Evolutionary conservation across 2,888 invertebrate genomes (phyloP).

Genomic region (Phymatocera aterrima): DNA sequence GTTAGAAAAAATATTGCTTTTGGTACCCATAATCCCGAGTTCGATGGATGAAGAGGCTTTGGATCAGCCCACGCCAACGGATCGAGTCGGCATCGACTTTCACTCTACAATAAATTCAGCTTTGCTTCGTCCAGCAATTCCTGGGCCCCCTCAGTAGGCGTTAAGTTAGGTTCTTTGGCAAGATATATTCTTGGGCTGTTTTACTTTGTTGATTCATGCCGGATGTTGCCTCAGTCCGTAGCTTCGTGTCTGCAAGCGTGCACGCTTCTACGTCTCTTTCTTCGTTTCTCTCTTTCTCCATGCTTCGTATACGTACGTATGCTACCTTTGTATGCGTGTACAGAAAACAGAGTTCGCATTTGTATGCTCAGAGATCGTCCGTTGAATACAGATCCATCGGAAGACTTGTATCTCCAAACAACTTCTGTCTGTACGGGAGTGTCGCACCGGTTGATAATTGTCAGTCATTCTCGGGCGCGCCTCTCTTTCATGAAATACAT

Average conservation of each 20-base stretch:
- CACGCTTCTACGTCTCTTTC: neutral
- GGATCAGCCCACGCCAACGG: constrained; percentile 47
- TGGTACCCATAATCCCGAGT: neutral
- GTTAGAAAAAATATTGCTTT: neutral
- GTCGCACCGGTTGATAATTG: neutral
- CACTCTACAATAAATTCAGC: constrained; percentile 63
- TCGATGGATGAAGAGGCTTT: neutral
- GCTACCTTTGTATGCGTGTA: neutral
- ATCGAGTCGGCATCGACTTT: constrained; percentile 56
- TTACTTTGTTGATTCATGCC: constrained; percentile 71
- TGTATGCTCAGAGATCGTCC: constrained; percentile 15
- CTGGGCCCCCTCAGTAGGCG: constrained; percentile 48
- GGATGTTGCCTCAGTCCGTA: constrained; percentile 71
- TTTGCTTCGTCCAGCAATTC: constrained; percentile 51
- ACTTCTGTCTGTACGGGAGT: neutral
- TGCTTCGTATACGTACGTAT: neutral
- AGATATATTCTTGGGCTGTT: constrained; percentile 57
- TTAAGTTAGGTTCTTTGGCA: constrained; percentile 46
- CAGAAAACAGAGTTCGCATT: constrained; percentile 8
- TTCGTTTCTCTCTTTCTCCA: neutral
- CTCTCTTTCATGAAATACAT: neutral
- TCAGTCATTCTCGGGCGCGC: neutral
- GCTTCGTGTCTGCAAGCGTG: constrained; percentile 16
- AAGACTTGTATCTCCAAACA: neutral
- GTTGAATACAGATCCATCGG: constrained; percentile 34